phyloP scores from a whole-genome alignment of 2,797 vertebrate species.

The Pangasius mekongensis region DNA sequence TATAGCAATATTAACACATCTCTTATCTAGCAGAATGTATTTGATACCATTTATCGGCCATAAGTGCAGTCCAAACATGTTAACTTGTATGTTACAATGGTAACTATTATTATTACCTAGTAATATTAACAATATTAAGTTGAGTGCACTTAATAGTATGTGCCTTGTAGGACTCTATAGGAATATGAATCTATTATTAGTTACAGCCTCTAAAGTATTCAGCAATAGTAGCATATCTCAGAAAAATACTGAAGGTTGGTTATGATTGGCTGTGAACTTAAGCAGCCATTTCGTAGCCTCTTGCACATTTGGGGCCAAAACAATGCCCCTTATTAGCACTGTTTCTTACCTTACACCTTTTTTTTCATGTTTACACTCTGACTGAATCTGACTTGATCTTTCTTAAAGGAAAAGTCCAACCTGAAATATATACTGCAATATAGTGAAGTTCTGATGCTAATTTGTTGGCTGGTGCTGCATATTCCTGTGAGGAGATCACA shows the following conservation, averaged over 20 bases:
- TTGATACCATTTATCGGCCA: background rate
- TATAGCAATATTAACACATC: background rate
- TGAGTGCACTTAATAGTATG: background rate
- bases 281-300: background rate
- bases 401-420: background rate
- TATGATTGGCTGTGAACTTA: background rate
- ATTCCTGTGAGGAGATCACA: background rate
- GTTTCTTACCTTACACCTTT: background rate
- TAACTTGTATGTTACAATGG: background rate
- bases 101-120: background rate
- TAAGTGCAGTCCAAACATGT: background rate
- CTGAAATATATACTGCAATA: background rate
- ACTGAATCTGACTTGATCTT: background rate
- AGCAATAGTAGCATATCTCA: background rate
- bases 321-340: background rate
- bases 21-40: background rate
- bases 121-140: background rate
- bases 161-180: background rate
- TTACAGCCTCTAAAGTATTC: background rate
- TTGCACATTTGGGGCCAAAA: background rate
- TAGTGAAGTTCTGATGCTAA: background rate
- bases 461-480: background rate
- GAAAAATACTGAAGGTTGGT: background rate
- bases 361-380: background rate
- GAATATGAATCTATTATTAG: background rate